Evolutionary conservation across 2,797 vertebrate genomes (phyloP), one percentile per base, ranked within the genome.

Genomic region (Basileuterus tristriatus): DNA sequence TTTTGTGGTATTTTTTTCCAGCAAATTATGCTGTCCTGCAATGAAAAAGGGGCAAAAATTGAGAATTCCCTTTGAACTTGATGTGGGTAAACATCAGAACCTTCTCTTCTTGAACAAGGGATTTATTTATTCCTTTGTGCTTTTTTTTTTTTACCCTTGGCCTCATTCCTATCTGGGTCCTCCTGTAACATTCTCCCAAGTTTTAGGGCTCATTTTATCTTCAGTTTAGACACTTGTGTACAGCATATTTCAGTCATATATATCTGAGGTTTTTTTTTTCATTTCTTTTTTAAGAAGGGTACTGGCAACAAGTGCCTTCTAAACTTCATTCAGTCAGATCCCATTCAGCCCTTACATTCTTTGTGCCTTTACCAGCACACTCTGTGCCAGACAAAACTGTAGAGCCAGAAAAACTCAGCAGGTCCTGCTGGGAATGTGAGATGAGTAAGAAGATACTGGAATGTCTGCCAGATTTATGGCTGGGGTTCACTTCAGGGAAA

Each of bases 371-470:
- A 39, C 44, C 3, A 6, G 27, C 37, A 29, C 58, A 15, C n/a
- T 90, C 93, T 26, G 37, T 44, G 60, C 90, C 77, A 80, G 46
- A 67, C 44, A 69, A 86, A 94, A 89, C 52, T 34, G 17, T 6
- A 93, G 76, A 85, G 58, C 59, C 70, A 88, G 62, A 90, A 59
- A 88, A 95, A 69, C 29, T 79, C 59, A 63, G 49, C 1, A 85
- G 70, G 14, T 83, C 83, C 62, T 92, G n/a, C 65, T 83, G 64
- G 60, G 37, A 93, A 89, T 75, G 5, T 74, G 58, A 79, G 80
- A 87, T 84, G 83, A 90, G 84, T 90, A 93, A 96, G 76, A 90
- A 92, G 89, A 95, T 69, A 59, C 27, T 49, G 37, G 37, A 32
- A 63, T 37, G 32, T 67, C 76, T 90, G 32, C 22, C 75, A 87